A percentile compares a stretch with the other conserved stretches of the same genome.
Conservation (phyloP, 2,113 vertebrate species). For the Parotia lawesii region DNA sequence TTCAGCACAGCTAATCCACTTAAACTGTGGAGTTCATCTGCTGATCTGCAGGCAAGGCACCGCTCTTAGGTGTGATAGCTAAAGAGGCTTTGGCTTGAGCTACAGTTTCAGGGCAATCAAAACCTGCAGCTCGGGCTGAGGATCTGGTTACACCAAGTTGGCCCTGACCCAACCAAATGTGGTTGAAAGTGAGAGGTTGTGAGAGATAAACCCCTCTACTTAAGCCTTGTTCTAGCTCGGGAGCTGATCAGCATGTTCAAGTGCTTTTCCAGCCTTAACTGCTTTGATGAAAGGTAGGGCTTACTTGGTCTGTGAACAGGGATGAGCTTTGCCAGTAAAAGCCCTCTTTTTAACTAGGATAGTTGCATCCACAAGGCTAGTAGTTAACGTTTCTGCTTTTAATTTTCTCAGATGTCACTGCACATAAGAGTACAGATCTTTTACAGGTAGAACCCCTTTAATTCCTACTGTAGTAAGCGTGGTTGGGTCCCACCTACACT, state of each 20-base stretch:
- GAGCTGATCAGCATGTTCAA: neutral
- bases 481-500: neutral
- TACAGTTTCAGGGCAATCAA: neutral
- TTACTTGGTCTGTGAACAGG: neutral
- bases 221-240: neutral
- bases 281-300: neutral
- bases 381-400: neutral
- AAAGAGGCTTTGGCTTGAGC: slow-evolving; percentile 40
- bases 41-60: neutral
- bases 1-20: slow-evolving; percentile 37
- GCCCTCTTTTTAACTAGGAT: neutral
- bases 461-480: rapidly evolving
- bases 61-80: neutral
- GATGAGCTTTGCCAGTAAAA: neutral
- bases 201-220: neutral
- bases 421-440: neutral
- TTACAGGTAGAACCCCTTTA: neutral
- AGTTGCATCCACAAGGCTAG: neutral
- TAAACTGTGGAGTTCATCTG: neutral
- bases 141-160: slow-evolving; percentile 7
- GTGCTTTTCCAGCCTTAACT: neutral
- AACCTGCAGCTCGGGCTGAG: neutral
- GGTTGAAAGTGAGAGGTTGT: slow-evolving; percentile 19
- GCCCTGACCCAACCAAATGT: neutral
- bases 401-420: neutral